Evolutionary conservation across 2,113 vertebrate genomes (phyloP), one percentile per base, ranked within the genome.

Genomic region (Mustela lutreola): DNA sequence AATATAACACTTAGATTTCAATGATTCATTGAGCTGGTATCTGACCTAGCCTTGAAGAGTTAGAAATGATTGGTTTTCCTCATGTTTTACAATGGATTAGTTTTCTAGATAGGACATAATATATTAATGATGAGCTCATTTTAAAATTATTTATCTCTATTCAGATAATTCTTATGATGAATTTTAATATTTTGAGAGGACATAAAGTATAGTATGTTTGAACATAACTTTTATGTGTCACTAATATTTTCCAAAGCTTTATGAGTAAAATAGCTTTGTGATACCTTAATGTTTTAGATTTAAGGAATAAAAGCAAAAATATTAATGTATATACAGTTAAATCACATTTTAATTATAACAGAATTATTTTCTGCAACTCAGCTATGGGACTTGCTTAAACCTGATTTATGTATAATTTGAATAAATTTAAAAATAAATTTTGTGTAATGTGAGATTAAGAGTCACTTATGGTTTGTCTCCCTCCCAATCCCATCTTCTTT

Each of bases 1-100:
- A 98, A 98, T 97, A 60, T 95, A 97, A 97, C 79, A 97, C 94
- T 95, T 95, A 73, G 0, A 19, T 58, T 97, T 98, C 95, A 98
- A 56, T 95, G 95, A 97, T 98, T 98, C 85, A 97, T 67, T 93
- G 91, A 94, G 82, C 50, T 78, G 71, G 63, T 81, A 39, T 89
- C 93, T 96, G 96, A 94, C 91, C 36, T 97, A 60, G 89, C 65
- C 97, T 97, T 98, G 85, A 87, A 95, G 94, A 56, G 88, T 97
- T 89, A 93, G 14, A 95, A 65, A 12, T 94, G 79, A 93, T 18
- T 78, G 19, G 26, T 73, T 92, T 95, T 53, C 70, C 95, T 97
- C 96, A 73, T 12, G 89, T 97, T 83, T 97, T 33, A 62, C 86
- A 95, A 39, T 83, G 67, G 65, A 45, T 94, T 96, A 15, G 7